Conservation (phyloP, 2,797 vertebrate species). For the Gymnothorax javanicus region DNA sequence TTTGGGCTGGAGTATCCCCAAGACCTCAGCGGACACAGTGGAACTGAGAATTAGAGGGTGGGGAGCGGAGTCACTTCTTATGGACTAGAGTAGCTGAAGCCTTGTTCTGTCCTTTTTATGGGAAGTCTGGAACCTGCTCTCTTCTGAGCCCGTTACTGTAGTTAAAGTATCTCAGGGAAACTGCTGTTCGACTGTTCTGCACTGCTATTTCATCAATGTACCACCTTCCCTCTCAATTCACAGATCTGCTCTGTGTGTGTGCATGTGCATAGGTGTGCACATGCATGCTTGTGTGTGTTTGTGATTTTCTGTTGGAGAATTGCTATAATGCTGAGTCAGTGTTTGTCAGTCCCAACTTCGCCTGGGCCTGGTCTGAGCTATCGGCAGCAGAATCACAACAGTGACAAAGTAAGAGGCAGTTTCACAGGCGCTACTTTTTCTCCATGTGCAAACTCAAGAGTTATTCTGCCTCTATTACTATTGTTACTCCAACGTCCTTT, state of each 20-base stretch:
- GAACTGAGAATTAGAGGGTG: background rate
- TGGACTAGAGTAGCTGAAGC: background rate
- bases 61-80: background rate
- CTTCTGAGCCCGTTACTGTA: background rate
- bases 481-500: background rate
- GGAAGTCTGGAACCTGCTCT: background rate
- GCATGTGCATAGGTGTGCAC: background rate
- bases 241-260: background rate
- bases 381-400: background rate
- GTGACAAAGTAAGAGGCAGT: background rate
- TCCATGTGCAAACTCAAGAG: background rate
- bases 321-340: background rate
- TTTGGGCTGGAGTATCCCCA: background rate
- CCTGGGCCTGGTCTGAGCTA: background rate
- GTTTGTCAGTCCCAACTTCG: background rate
- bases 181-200: background rate
- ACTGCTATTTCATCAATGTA: background rate
- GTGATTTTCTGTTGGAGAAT: background rate
- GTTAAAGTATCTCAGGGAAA: slow-evolving; percentile 10
- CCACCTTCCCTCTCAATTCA: background rate
- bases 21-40: background rate
- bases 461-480: background rate
- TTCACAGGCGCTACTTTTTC: background rate
- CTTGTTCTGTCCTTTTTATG: background rate
- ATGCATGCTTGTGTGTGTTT: background rate